Conservation (phyloP, 2,888 invertebrate genomes). For the Cheiracanthium punctorium region DNA sequence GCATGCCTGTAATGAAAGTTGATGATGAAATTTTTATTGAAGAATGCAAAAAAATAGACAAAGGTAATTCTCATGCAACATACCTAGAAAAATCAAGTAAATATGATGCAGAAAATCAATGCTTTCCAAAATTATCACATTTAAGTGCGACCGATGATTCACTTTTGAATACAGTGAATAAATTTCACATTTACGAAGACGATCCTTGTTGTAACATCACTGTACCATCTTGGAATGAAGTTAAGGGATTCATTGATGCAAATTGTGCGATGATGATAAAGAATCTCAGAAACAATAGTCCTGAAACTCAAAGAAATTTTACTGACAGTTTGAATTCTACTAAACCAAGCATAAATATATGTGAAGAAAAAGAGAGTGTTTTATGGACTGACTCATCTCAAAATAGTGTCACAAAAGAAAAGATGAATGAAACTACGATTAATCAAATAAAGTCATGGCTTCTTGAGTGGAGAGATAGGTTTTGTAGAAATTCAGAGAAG, state of each 20-base stretch:
- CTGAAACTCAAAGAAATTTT: neutral
- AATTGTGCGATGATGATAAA: neutral
- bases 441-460: constrained; percentile 48
- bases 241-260: neutral
- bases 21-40: no score
- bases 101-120: neutral
- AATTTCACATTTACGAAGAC: neutral
- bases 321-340: neutral
- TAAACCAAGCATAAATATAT: neutral
- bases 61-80: neutral
- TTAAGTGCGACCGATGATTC: neutral
- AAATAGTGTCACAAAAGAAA: neutral
- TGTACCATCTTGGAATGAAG: neutral
- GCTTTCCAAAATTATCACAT: neutral
- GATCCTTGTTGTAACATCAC: neutral
- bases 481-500: constrained; percentile 16
- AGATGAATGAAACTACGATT: neutral
- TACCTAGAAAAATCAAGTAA: neutral
- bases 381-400: neutral
- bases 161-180: neutral
- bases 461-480: constrained; percentile 52
- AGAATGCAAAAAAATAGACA: neutral
- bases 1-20: no score
- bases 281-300: neutral
- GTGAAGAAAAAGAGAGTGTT: neutral